phyloP scores from a whole-genome alignment of 2,888 invertebrate genomes.

The Leptinotarsa peninsularis region DNA sequence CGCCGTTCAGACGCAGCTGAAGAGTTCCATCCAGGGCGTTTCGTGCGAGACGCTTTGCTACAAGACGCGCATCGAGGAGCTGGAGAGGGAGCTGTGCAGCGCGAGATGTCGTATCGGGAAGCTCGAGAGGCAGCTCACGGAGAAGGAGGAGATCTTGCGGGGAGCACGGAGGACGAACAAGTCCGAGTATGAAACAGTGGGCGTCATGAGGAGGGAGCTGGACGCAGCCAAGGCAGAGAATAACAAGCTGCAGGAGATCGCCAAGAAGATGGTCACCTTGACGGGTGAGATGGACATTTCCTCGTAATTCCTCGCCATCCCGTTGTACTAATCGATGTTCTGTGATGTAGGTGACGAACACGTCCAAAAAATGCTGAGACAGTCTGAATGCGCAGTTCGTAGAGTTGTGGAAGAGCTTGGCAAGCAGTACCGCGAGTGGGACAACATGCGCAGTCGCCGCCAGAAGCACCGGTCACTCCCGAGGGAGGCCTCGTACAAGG shows the following conservation, averaged over 20 bases:
- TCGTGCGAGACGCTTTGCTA: constrained; percentile 56
- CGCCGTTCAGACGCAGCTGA: constrained; percentile 56
- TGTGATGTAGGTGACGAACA: constrained; percentile 53
- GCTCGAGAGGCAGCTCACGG: constrained; percentile 44
- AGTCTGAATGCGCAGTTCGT: constrained; percentile 61
- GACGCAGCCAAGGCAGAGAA: constrained; percentile 53
- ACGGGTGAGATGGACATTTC: constrained; percentile 36
- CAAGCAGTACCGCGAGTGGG: constrained; percentile 56
- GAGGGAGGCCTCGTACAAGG: not conserved
- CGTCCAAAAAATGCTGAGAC: constrained; percentile 58
- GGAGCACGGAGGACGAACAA: constrained; percentile 38
- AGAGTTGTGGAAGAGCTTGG: constrained; percentile 59
- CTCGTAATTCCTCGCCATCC: no score
- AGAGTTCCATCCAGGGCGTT: constrained; percentile 57
- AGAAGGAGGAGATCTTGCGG: constrained; percentile 35
- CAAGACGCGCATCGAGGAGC: constrained; percentile 53
- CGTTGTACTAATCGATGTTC: not conserved
- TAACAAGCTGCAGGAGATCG: constrained; percentile 50
- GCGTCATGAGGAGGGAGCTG: constrained; percentile 49
- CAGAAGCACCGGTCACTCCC: not conserved
- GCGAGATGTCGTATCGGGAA: constrained; percentile 46
- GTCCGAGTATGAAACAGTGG: constrained; percentile 43
- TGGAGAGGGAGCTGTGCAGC: constrained; percentile 48
- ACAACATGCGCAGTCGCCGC: constrained; percentile 30
- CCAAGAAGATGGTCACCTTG: constrained; percentile 49